Conservation (phyloP, 2,888 invertebrate genomes). For the Allophyes oxyacanthae region DNA sequence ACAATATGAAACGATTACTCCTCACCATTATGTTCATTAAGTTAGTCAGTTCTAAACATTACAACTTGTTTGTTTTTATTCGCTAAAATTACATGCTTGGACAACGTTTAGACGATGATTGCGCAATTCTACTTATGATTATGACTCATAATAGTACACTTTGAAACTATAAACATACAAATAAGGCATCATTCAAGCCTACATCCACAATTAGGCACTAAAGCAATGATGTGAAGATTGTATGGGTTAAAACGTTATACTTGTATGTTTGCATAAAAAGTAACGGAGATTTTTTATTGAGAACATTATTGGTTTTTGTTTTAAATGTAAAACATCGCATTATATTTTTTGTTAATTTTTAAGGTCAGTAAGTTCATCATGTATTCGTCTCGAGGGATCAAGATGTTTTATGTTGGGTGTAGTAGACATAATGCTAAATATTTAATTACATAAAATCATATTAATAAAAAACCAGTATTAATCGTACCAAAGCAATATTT, state of each 20-base stretch:
- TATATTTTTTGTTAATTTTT: slow-evolving; percentile 20
- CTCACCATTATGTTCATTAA: slow-evolving; percentile 53
- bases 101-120: slow-evolving; percentile 69
- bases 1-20: slow-evolving; percentile 36
- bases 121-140: slow-evolving; percentile 70
- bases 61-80: slow-evolving; percentile 74
- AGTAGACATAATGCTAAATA: too few species aligned
- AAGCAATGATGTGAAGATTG: slow-evolving; percentile 59
- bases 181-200: slow-evolving; percentile 69
- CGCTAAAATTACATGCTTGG: slow-evolving; percentile 74
- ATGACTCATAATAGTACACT: slow-evolving; percentile 76
- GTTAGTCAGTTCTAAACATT: slow-evolving; percentile 55
- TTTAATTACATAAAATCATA: too few species aligned
- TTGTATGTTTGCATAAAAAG: slow-evolving; percentile 54
- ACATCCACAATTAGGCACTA: slow-evolving; percentile 43
- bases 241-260: slow-evolving; percentile 49
- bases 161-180: slow-evolving; percentile 72
- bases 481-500: too few species aligned
- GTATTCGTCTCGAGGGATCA: not conserved
- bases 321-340: slow-evolving; percentile 19
- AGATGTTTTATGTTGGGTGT: not conserved
- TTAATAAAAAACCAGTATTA: too few species aligned
- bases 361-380: slow-evolving; percentile 30
- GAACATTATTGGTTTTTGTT: slow-evolving; percentile 39
- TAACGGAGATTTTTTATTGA: slow-evolving; percentile 42